phyloP scores from a whole-genome alignment of 1,140 invertebrate species.

The Anoplolepis gracilipes region DNA sequence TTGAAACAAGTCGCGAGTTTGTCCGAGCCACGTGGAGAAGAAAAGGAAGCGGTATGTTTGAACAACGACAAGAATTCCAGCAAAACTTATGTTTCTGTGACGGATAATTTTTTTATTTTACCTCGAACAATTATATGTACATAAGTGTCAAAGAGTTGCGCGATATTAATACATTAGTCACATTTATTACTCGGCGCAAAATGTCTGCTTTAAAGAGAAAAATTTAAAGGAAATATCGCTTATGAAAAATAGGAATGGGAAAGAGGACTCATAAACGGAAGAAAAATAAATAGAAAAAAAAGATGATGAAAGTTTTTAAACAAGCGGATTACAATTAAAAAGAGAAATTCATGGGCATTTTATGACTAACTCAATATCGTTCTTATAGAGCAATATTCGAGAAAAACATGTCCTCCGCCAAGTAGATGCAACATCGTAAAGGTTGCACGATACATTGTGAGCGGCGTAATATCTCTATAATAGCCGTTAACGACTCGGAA shows the following conservation, averaged over 20 bases:
- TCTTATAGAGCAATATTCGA: not conserved
- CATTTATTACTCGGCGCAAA: not conserved
- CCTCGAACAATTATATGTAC: not conserved
- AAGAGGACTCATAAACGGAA: too few relatives aligned
- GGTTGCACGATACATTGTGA: slow-evolving; percentile 63
- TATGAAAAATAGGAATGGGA: not conserved
- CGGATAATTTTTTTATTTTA: not conserved
- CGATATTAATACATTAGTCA: not conserved
- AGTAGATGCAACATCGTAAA: not conserved
- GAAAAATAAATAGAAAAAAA: too few relatives aligned
- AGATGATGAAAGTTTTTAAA: too few relatives aligned
- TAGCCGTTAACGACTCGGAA: slow-evolving; percentile 42
- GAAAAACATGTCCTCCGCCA: not conserved
- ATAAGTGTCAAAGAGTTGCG: not conserved
- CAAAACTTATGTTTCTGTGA: not conserved
- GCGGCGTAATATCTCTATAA: slow-evolving; percentile 51
- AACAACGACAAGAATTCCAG: not conserved
- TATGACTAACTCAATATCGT: not conserved
- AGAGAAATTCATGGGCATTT: not conserved
- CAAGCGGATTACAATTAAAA: too few relatives aligned
- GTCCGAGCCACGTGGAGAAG: not conserved
- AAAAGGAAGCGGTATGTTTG: not conserved
- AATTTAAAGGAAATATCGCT: not conserved
- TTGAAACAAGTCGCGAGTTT: not conserved
- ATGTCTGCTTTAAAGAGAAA: not conserved